Evolutionary conservation across 2,888 invertebrate genomes (phyloP), one percentile per base, ranked within the genome.

Genomic region (Metopia argyrocephala): DNA sequence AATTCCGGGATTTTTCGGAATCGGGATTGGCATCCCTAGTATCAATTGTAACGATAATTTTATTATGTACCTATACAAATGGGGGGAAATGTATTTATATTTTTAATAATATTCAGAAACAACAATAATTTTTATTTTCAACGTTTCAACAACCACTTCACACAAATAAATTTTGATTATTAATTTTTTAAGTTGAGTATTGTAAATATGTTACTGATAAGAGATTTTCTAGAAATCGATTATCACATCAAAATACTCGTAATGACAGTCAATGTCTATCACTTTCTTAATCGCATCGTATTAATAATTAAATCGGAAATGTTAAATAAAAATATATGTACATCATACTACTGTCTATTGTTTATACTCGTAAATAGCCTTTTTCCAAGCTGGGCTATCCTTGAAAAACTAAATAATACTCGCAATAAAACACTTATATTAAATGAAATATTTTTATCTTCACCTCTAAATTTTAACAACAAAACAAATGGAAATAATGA

Each of bases 211-310:
- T 21, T 21, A 20, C 52, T 20, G 21, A 21, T 20, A 21, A n/a
- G 9, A 18, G 21, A 12, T 21, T 5, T 4, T 12, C 2, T 21
- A 12, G 20, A 48, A 48, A 48, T 6, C 18, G 38, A 48, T 38
- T 38, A 9, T 7, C 48, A 20, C 48, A 48, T 48, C 52, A 1
- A 52, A 56, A 78, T 73, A n/a, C n/a, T n/a, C n/a, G n/a, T n/a
- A n/a, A n/a, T n/a, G n/a, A n/a, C 78, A 78, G 78, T 73, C 71
- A 66, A 73, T 66, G 28, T 38, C 31, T 6, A 56, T 46, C 38
- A 38, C 61, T 61, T 48, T 66, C 56, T 61, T n/a, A 68, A 48
- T 31, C 21, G 54, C 54, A 71, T 78, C 66, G 15, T 48, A 27
- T 45, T 7, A 38, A 4, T 38, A 38, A 69, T 54, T 50, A 5